Evolutionary conservation across 2,888 invertebrate species (phyloP).

Genomic region (Folsomia candida): DNA sequence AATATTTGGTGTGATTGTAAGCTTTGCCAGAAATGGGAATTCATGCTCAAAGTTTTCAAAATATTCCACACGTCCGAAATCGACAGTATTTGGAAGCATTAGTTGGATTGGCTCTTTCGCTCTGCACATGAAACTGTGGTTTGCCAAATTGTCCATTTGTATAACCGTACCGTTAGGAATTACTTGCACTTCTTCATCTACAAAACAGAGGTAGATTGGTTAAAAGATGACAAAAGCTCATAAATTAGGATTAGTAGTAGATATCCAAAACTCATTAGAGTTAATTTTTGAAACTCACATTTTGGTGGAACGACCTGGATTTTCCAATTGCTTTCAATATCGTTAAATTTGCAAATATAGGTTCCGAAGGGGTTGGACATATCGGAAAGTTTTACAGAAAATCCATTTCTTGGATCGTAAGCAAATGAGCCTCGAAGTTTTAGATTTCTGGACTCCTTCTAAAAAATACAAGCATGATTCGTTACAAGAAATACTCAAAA

Average conservation of each 20-base stretch:
- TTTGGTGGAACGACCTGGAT: conserved; percentile 44
- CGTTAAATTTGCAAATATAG: conserved; percentile 44
- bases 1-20: conserved; percentile 38
- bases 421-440: conserved; percentile 32
- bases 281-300: conserved; percentile 28
- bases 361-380: conserved; percentile 41
- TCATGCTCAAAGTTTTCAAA: conserved; percentile 31
- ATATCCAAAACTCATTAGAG: background rate
- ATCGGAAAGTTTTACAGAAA: conserved; percentile 33
- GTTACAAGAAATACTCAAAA: background rate
- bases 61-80: conserved; percentile 39
- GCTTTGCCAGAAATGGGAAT: conserved; percentile 41
- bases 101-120: conserved; percentile 38
- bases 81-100: conserved; percentile 38
- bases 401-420: conserved; percentile 45
- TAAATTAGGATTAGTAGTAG: too few relatives aligned
- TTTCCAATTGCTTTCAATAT: conserved; percentile 44
- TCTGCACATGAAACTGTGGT: conserved; percentile 46
- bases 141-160: conserved; percentile 32
- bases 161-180: conserved; percentile 29
- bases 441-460: conserved; percentile 37
- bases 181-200: conserved; percentile 31
- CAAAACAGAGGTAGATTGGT: conserved; percentile 13
- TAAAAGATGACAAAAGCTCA: too few relatives aligned
- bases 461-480: conserved; percentile 6